phyloP scores from a whole-genome alignment of 2,888 invertebrate genomes.

The Herminia tarsipennalis region DNA sequence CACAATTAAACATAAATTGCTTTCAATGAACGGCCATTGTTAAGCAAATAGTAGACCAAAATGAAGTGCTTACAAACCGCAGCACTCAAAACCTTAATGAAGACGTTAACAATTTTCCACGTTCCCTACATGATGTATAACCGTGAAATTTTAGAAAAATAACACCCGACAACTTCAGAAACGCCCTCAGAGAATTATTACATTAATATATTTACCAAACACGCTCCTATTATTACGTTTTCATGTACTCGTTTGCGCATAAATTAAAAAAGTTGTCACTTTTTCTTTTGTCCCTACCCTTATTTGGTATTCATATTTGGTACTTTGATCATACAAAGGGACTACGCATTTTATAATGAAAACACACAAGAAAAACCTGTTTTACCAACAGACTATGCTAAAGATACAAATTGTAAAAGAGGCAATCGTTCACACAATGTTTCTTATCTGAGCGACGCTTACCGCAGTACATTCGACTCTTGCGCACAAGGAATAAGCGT shows the following conservation, averaged over 20 bases:
- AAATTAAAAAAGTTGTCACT: conserved; percentile 84
- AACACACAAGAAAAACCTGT: conserved; percentile 82
- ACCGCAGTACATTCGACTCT: conserved; percentile 65
- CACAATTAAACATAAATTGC: conserved; percentile 54
- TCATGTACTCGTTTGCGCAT: conserved; percentile 83
- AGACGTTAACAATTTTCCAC: conserved; percentile 77
- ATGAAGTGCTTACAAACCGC: conserved; percentile 30
- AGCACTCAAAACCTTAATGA: conserved; percentile 59
- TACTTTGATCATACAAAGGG: conserved; percentile 83
- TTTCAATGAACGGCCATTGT: conserved; percentile 49
- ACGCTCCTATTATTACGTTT: conserved; percentile 84
- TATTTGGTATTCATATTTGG: conserved; percentile 86
- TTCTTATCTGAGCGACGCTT: conserved; percentile 64
- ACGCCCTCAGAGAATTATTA: conserved; percentile 79
- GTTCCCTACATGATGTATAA: conserved; percentile 72
- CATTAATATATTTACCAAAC: conserved; percentile 85
- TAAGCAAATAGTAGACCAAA: conserved; percentile 39
- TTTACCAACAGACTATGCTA: conserved; percentile 78
- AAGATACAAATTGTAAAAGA: conserved; percentile 85
- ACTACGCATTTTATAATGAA: conserved; percentile 75
- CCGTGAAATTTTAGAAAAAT: conserved; percentile 84
- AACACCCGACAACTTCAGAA: conserved; percentile 63
- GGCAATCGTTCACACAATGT: conserved; percentile 79
- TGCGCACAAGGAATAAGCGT: conserved; percentile 59
- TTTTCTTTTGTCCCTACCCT: conserved; percentile 84